These are phyloP conservation scores for Limanda limanda DNA, from an alignment of 2,113 vertebrate species.

Conservation along the genomic window DNA sequence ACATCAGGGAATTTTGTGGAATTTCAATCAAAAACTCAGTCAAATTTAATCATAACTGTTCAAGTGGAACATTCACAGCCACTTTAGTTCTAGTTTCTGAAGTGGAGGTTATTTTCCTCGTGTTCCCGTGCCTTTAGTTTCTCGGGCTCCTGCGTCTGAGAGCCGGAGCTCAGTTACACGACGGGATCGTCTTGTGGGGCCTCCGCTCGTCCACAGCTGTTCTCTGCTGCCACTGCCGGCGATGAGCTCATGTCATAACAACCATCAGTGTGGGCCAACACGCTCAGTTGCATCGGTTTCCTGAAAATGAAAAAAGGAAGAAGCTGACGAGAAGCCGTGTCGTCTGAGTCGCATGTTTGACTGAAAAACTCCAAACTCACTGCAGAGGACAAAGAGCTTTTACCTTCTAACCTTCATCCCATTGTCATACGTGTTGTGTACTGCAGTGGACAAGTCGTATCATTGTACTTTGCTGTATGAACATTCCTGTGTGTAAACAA, in stretches of 20 bases:
- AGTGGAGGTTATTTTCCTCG: neutral
- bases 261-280: conserved; percentile 34
- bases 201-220: conserved; percentile 64
- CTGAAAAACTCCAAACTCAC: neutral
- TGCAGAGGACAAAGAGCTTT: neutral
- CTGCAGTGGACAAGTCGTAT: neutral
- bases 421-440: neutral
- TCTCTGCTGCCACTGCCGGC: conserved; percentile 54
- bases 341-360: neutral
- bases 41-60: neutral
- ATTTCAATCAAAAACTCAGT: neutral
- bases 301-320: neutral
- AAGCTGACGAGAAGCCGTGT: neutral
- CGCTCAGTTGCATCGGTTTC: conserved; percentile 7
- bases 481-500: neutral
- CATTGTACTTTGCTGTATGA: neutral
- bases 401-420: neutral
- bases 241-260: conserved; percentile 69
- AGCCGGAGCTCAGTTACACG: conserved; percentile 16
- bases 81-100: too few relatives aligned
- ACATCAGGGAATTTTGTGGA: neutral
- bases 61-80: too few relatives aligned
- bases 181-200: conserved; percentile 62
- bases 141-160: too few relatives aligned
- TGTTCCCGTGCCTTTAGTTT: too few relatives aligned